Evolutionary conservation across 2,888 invertebrate species (phyloP), one percentile per base, ranked within the genome.

Genomic region (Acrocyrtus sp.): DNA sequence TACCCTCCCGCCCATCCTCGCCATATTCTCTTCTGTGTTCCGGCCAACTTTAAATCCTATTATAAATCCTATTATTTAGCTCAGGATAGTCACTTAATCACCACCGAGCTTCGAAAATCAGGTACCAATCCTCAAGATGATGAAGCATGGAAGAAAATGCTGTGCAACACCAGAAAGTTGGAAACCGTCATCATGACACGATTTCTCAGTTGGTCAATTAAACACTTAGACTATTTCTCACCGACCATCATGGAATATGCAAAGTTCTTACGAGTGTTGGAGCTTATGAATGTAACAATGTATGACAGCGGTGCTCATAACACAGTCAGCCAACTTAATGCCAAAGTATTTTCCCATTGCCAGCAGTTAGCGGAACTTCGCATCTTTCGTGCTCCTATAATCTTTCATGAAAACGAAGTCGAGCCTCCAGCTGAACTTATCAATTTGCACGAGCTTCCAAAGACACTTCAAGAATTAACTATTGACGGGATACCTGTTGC

Each of bases 251-350:
- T 6, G 0, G 54, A 58, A 15, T 76, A 67, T 27, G 39, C 69
- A 6, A 53, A 62, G 19, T 74, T 70, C 34, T 51, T 76, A 4
- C 43, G 58, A 8, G 12, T 62, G 0, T 41, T 76, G 19, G 73
- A 76, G 10, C 53, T 76, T 2, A 70, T 76, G 43, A 76, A 76
- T 26, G 43, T 76, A 15, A 72, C 68, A 0, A 72, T 74, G 53
- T 76, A 76, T 26, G 65, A 74, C 24, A 65, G 70, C 15, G 74
- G 67, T 21, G 63, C 66, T 29, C 54, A 58, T 1, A 66, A 70
- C 15, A 74, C 63, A 19, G 72, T 68, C 12, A 68, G 63, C 1
- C 74, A 72, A 27, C 51, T 74, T 1, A 65, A 76, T 39, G 58
- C 66, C 8, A 56, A 34, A 39, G 21, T 74, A n/a, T 72, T 76